Percentiles rank a stretch among this genome's conserved stretches.
phyloP scores from a whole-genome alignment of 2,888 invertebrate genomes.

The Lypha dubia region DNA sequence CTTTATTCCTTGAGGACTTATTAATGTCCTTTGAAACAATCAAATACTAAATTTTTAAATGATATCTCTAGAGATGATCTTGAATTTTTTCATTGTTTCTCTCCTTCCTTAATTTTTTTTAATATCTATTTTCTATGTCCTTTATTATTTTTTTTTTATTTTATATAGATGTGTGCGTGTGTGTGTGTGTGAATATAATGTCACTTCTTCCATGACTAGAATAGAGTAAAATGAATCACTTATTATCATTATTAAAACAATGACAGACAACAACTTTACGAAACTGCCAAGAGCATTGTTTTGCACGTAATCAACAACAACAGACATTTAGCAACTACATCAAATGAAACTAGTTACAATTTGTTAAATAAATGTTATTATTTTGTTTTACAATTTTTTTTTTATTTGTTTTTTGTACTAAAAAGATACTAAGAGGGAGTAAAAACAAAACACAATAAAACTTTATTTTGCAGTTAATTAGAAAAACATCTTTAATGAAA shows the following conservation, averaged over 20 bases:
- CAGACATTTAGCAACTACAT: conserved; percentile 23
- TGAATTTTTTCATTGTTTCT: neutral
- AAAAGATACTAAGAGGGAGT: no score
- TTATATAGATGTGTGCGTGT: no score
- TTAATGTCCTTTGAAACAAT: neutral
- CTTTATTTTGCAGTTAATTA: conserved; percentile 31
- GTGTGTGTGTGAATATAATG: no score
- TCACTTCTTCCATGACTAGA: conserved; percentile 12
- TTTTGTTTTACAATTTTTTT: neutral
- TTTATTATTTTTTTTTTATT: conserved; percentile 22
- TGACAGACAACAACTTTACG: conserved; percentile 45
- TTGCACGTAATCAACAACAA: conserved; percentile 24
- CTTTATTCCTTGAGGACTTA: no score
- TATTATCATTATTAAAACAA: conserved; percentile 31
- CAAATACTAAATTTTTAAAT: neutral
- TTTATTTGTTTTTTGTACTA: neutral
- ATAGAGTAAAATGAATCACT: neutral
- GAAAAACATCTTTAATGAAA: conserved; percentile 20
- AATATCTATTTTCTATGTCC: neutral
- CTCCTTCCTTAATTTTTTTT: neutral
- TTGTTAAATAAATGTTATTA: neutral
- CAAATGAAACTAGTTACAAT: conserved; percentile 12
- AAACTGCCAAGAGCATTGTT: conserved; percentile 47
- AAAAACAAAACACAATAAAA: no score
- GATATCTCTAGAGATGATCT: neutral